Conservation (phyloP, 2,888 invertebrate species). For the Chloroclystis v-ata region DNA sequence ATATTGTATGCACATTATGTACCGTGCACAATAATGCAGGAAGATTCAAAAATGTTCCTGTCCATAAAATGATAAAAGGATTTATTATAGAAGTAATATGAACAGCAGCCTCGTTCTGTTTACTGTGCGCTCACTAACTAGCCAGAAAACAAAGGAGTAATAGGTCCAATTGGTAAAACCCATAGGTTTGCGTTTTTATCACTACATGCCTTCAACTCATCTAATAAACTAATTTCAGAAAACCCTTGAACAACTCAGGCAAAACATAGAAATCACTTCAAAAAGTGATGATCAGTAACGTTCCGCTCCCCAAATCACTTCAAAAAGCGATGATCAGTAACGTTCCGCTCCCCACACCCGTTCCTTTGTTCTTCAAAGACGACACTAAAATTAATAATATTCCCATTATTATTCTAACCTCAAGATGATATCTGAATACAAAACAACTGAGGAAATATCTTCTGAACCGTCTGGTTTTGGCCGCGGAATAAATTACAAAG, state of each 20-base stretch:
- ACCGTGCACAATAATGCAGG: no score
- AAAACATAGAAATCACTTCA: constrained; percentile 11
- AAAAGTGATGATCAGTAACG: constrained; percentile 1
- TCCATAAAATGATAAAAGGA: no score
- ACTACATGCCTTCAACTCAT: no score
- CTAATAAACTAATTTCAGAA: no score
- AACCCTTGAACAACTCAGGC: not conserved
- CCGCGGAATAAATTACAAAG: constrained; percentile 53
- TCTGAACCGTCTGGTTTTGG: constrained; percentile 41
- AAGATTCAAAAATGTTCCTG: no score
- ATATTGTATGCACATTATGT: no score
- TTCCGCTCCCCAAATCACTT: constrained; percentile 6
- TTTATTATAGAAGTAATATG: no score
- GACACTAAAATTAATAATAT: constrained; percentile 37
- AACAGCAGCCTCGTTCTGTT: no score
- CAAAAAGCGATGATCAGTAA: constrained; percentile 2
- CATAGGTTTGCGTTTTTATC: no score
- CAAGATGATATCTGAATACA: constrained; percentile 43
- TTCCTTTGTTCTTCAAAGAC: constrained; percentile 20
- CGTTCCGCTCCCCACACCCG: not conserved
- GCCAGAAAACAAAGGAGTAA: no score
- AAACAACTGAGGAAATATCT: constrained; percentile 48
- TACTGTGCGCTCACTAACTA: no score
- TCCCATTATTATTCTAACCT: constrained; percentile 39
- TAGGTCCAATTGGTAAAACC: no score